A percentile compares a stretch with the other conserved stretches of the same genome.
Conservation (phyloP, 1,140 invertebrate genomes). For the Drosophila varians region DNA sequence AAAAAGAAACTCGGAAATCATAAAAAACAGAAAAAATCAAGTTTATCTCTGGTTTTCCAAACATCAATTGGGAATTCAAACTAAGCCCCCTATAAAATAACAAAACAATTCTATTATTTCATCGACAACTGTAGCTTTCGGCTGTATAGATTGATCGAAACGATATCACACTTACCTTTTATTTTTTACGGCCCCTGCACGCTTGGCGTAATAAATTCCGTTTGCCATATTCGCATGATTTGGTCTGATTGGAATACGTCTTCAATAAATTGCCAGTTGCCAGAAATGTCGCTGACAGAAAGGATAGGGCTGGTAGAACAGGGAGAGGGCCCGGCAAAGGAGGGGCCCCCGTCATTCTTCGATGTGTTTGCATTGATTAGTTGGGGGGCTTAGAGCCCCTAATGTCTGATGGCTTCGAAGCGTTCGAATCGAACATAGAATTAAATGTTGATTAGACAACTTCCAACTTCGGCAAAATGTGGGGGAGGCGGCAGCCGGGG, state of each 20-base stretch:
- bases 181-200: conserved; percentile 66
- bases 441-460: conserved; percentile 73
- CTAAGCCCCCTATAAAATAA: not conserved
- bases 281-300: conserved; percentile 70
- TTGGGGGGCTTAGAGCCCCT: conserved; percentile 10
- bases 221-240: conserved; percentile 80
- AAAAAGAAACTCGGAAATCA: no score
- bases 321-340: not conserved
- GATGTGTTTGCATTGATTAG: conserved; percentile 75
- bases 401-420: conserved; percentile 41
- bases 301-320: conserved; percentile 13
- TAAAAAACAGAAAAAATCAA: not conserved
- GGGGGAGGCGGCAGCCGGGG: not conserved
- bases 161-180: conserved; percentile 82
- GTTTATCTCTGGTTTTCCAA: not conserved
- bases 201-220: conserved; percentile 70
- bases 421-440: conserved; percentile 71
- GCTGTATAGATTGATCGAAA: conserved; percentile 42
- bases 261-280: conserved; percentile 77
- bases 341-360: conserved; percentile 47
- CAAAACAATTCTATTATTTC: not conserved
- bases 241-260: conserved; percentile 77
- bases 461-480: not conserved
- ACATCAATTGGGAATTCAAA: not conserved
- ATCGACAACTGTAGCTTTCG: conserved; percentile 1